These are phyloP conservation scores for Pangasius djambal DNA, from an alignment of 2,797 vertebrate genomes.

Conservation along the genomic window DNA sequence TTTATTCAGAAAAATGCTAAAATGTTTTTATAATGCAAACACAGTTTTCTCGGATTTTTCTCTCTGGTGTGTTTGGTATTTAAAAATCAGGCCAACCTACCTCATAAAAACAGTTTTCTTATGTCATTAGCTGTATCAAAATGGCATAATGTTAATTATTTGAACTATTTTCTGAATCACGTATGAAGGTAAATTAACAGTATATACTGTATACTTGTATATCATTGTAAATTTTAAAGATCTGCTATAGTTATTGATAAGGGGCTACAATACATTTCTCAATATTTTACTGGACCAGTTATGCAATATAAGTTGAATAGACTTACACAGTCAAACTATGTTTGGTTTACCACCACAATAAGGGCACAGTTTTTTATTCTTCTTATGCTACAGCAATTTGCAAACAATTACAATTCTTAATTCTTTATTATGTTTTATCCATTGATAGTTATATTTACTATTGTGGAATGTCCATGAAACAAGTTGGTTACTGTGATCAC, in stretches of 20 bases:
- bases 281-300: neutral
- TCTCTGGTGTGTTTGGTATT: neutral
- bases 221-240: no score
- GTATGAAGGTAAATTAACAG: neutral
- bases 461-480: neutral
- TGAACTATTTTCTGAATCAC: neutral
- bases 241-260: neutral
- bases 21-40: neutral
- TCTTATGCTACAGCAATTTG: neutral
- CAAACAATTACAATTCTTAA: neutral
- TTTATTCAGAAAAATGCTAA: neutral
- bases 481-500: neutral
- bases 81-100: neutral
- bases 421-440: neutral
- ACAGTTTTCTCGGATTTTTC: neutral
- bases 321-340: neutral
- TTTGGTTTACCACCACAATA: neutral
- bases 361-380: neutral
- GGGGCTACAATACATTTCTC: neutral
- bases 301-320: neutral
- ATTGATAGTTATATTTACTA: neutral
- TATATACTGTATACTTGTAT: neutral
- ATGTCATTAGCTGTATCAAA: neutral
- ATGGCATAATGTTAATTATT: neutral
- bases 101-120: neutral